Base-by-base conservation (phyloP, 2,113 vertebrate genomes). In the Cyanoramphus novaezelandiae region DNA sequence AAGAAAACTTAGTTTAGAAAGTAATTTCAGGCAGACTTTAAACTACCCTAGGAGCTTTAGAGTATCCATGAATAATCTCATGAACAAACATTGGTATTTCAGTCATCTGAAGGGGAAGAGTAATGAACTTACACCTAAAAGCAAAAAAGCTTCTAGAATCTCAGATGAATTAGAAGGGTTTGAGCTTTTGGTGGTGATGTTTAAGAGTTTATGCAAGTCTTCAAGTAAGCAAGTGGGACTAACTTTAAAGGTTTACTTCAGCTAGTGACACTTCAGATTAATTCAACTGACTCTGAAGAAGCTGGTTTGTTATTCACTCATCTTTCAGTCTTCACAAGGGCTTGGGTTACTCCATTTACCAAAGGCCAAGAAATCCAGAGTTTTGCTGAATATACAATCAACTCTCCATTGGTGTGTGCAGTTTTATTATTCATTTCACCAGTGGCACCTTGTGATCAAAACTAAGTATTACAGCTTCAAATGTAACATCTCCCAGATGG, bases 381-480 rank as follows among this genome's bases (percentile, higher is more conserved):
- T 31, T 78, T 43, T 67, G 88, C 71, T 70, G 55, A 93, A 91
- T 4, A 86, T 60, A 86, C 47, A 46, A 35, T 57, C 81, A 44
- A 83, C 39, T 88, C 77, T 80, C 77, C 77, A 50, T 44, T 31
- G n/a, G 52, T 71, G 49, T 68, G 84, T 94, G 90, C 81, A 86
- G 59, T 81, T 91, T 94, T 93, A 96, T 94, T 93, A 4, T 77
- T 24, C 13, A 55, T 53, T 72, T 17, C 77, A 86, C 92, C 87
- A 84, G 72, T 69, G 94, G 90, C 92, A 90, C 72, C 92, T 80
- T 50, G 81, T 81, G 84, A 86, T 60, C 77, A 80, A 70, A 80
- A 89, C 4, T 27, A 76, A 86, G n/a, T 43, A 53, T 62, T 89
- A 72, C 94, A 93, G 57, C 63, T 92, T 55, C 37, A 75, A 62